Percentiles rank a stretch among this genome's conserved stretches.
Conservation (phyloP, 2,797 vertebrate genomes). For the Myoxocephalus aenaeus region DNA sequence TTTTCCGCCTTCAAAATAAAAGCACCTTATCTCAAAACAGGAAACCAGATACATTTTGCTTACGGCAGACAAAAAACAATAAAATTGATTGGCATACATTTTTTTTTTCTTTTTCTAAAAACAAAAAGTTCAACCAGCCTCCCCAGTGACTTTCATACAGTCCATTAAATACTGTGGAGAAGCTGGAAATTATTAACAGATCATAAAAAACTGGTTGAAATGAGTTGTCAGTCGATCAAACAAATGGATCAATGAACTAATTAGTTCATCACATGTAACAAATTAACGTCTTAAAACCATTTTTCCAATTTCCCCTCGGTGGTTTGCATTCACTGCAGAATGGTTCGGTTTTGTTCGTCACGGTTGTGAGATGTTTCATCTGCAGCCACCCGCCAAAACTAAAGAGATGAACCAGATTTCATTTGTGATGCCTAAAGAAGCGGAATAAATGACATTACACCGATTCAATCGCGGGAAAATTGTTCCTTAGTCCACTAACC, state of each 20-base stretch:
- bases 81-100: too few relatives aligned
- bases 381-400: not conserved
- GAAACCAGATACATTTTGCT: too few relatives aligned
- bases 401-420: not conserved
- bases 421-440: not conserved
- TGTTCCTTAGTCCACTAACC: not conserved
- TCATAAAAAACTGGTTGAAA: not conserved
- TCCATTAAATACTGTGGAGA: not conserved
- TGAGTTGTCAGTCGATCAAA: not conserved
- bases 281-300: not conserved
- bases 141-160: not conserved
- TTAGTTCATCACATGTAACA: not conserved
- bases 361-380: constrained; percentile 1
- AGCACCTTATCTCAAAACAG: too few relatives aligned
- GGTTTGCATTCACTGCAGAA: not conserved
- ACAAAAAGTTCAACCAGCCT: not conserved
- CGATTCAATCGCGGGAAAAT: not conserved
- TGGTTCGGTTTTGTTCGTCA: not conserved
- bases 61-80: too few relatives aligned
- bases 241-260: not conserved
- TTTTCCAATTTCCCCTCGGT: not conserved
- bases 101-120: not conserved
- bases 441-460: constrained; percentile 3
- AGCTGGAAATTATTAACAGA: not conserved
- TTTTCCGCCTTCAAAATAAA: too few relatives aligned